Evolutionary conservation across 2,113 vertebrate species (phyloP).

Genomic region (Cololabis saira): DNA sequence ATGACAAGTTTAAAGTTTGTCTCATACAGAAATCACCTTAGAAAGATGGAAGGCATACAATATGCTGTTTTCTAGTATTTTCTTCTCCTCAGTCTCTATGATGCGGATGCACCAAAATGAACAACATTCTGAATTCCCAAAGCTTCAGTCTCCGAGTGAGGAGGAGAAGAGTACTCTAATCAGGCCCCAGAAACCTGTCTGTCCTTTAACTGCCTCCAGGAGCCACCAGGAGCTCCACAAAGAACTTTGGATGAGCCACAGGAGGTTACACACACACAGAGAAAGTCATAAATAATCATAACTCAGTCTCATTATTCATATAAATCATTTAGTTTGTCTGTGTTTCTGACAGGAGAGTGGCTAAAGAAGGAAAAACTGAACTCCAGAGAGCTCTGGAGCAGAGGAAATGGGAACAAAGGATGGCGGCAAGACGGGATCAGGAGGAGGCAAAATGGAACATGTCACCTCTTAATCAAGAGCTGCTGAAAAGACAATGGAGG

Average conservation of each 20-base stretch:
- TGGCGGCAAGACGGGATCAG: slow-evolving; percentile 83
- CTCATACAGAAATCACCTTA: not conserved
- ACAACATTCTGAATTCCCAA: slow-evolving; percentile 57
- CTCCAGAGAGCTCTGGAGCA: slow-evolving; percentile 86
- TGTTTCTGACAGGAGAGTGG: slow-evolving; percentile 40
- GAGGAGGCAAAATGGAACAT: slow-evolving; percentile 83
- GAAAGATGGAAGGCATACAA: not conserved
- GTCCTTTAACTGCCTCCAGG: slow-evolving; percentile 87
- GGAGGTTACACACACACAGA: slow-evolving; percentile 73
- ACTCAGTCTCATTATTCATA: slow-evolving; percentile 1
- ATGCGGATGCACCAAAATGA: slow-evolving; percentile 79
- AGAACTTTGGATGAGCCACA: slow-evolving; percentile 90
- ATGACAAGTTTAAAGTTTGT: not conserved
- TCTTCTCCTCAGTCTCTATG: slow-evolving; percentile 74
- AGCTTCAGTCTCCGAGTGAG: slow-evolving; percentile 57
- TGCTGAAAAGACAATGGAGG: slow-evolving; percentile 85
- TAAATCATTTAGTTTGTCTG: slow-evolving; percentile 15
- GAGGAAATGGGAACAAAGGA: slow-evolving; percentile 83
- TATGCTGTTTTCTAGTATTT: not conserved
- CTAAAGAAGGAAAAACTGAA: slow-evolving; percentile 86
- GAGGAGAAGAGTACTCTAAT: slow-evolving; percentile 84
- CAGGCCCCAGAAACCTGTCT: slow-evolving; percentile 88
- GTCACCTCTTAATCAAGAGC: slow-evolving; percentile 87
- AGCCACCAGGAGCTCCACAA: slow-evolving; percentile 90
- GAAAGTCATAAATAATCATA: slow-evolving; percentile 12